A percentile compares a stretch with the other conserved stretches of the same genome.
phyloP scores from a whole-genome alignment of 1,140 invertebrate species.

The Bombus superbus region DNA sequence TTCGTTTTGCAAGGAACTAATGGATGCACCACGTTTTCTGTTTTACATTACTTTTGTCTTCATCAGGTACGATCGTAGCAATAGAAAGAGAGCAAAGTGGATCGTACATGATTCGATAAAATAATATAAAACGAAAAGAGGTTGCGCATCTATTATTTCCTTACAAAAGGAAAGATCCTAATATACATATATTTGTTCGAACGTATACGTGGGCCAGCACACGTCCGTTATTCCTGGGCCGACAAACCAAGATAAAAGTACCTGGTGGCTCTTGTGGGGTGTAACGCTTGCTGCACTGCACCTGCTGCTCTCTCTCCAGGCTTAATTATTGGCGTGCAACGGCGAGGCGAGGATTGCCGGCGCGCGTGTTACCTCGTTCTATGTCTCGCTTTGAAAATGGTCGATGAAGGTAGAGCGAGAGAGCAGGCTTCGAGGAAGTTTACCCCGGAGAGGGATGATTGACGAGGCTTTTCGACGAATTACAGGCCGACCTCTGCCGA shows the following conservation, averaged over 20 bases:
- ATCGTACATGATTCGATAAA: too few species aligned
- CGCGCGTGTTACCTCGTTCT: not conserved
- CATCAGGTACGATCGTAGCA: too few species aligned
- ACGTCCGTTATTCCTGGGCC: conserved; percentile 21
- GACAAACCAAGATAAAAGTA: conserved; percentile 58
- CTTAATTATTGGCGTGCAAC: conserved; percentile 26
- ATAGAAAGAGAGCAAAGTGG: too few species aligned
- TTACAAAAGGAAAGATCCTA: too few species aligned
- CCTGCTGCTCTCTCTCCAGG: conserved; percentile 18
- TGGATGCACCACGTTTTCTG: too few species aligned
- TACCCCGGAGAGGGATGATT: conserved; percentile 8
- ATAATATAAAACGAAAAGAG: too few species aligned
- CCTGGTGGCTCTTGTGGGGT: conserved; percentile 7
- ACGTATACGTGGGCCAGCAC: not conserved
- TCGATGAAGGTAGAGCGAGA: not conserved
- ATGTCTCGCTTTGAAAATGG: not conserved
- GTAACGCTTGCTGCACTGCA: conserved; percentile 31
- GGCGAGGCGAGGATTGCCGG: not conserved
- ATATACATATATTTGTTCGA: too few species aligned
- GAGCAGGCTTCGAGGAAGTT: conserved; percentile 4
- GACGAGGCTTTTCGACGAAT: conserved; percentile 26
- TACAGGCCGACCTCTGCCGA: too few species aligned
- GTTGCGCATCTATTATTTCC: too few species aligned
- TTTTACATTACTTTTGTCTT: too few species aligned
- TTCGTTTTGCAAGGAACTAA: too few species aligned